Base-by-base conservation (phyloP, 1,140 invertebrate species). In the Listronotus oregonensis region DNA sequence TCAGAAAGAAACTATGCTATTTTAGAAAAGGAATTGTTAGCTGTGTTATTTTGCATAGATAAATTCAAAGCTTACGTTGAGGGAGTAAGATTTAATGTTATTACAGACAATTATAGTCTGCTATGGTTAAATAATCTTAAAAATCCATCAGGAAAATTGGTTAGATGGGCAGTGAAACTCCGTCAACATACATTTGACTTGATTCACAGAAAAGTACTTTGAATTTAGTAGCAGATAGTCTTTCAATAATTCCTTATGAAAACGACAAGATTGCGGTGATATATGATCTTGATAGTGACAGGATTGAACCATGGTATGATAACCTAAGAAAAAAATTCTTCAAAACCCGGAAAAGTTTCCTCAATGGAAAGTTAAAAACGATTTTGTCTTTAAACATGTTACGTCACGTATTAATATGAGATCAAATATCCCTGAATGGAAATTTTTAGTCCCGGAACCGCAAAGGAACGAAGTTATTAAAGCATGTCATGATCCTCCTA, bases 111-210 rank as follows among this genome's bases (percentile, higher is more conserved):
- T 51, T 71, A 75, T 32, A 73, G 79, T 9, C 66, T 85, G 3
- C 39, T 72, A 10, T 84, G 79, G 79, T 70, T 85, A 10, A 68
- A 74, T 27, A 73, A 73, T 11, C 70, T 80, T 5, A 37, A 82
- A 81, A 72, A 82, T 40, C 77, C 77, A 3, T 71, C 66, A 0
- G 78, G 75, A 46, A 46, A 81, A 52, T 64, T 85, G n/a, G 78
- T 80, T 0, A 57, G 82, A 39, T 85, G 82, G 83, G 59, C 69
- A 8, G 31, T 80, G 18, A 65, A 71, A 31, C 50, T 81, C 6
- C 70, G 74, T n/a, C 68, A 73, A 39, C 78, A 75, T 71, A 63
- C 73, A 59, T 80, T 79, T 39, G 69, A 78, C 0, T 73, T 82
- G 3, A 34, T 66, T 0, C 75, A 80, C 61, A 49, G 77, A 14